phyloP scores from a whole-genome alignment of 2,797 vertebrate species.

The Lateolabrax maculatus region DNA sequence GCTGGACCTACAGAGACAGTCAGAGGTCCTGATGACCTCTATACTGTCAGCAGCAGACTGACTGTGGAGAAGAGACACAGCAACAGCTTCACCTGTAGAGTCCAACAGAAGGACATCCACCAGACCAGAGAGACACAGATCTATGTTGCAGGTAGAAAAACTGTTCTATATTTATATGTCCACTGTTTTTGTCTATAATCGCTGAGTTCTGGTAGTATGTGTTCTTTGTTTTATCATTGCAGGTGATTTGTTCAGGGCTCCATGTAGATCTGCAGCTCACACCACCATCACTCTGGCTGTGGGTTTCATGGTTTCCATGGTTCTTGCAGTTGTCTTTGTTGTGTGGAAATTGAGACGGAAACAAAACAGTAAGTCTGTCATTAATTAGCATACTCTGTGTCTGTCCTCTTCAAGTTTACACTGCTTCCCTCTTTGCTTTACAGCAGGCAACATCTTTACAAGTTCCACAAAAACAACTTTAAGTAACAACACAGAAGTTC shows the following conservation, averaged over 20 bases:
- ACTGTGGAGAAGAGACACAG: no score
- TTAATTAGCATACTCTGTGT: background rate
- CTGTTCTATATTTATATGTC: fast-evolving
- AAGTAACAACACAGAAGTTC: background rate
- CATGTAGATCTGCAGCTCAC: no score
- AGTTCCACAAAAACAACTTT: background rate
- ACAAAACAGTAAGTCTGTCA: background rate
- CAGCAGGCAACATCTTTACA: background rate
- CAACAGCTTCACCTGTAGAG: no score
- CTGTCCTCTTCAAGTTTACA: background rate
- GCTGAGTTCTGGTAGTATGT: no score
- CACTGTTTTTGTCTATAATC: background rate
- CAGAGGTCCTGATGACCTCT: no score
- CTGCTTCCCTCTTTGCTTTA: background rate
- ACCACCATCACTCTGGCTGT: background rate
- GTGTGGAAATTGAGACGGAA: background rate
- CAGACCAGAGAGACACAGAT: background rate
- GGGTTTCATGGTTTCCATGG: background rate
- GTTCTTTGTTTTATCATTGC: background rate
- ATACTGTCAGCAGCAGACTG: no score
- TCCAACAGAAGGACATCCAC: no score
- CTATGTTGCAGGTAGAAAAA: background rate
- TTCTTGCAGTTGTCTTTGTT: no score
- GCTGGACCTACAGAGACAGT: no score
- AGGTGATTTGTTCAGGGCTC: background rate